Conservation (phyloP, 2,113 vertebrate species). For the Thermophis baileyi region DNA sequence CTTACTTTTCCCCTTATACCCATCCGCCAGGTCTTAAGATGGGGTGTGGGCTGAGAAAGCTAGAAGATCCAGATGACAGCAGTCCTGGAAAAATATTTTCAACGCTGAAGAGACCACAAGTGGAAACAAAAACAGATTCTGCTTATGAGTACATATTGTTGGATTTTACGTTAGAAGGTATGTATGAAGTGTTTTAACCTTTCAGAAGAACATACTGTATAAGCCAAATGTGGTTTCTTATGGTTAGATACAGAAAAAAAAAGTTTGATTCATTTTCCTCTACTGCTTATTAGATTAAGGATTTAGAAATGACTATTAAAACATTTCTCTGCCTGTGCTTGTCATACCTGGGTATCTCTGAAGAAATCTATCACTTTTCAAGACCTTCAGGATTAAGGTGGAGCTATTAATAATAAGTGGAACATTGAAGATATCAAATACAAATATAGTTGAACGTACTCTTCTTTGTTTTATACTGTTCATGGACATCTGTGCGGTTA, state of each 20-base stretch:
- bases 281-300: constrained; percentile 4
- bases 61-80: constrained; percentile 94
- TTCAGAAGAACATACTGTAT: constrained; percentile 18
- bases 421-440: neutral
- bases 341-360: constrained; percentile 45
- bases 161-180: constrained; percentile 96
- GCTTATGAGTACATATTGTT: constrained; percentile 92
- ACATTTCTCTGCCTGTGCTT: constrained; percentile 19
- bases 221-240: neutral
- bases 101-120: constrained; percentile 92
- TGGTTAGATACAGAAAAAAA: constrained; percentile 20
- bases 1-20: constrained; percentile 47
- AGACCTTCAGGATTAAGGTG: constrained; percentile 31
- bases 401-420: constrained; percentile 23
- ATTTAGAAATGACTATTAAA: constrained; percentile 47
- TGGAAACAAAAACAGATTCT: constrained; percentile 88
- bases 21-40: constrained; percentile 72
- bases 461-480: constrained; percentile 37
- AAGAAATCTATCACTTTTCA: constrained; percentile 5
- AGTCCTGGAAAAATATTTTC: constrained; percentile 98
- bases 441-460: neutral
- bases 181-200: constrained; percentile 32
- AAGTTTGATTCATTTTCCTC: neutral
- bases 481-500: constrained; percentile 43
- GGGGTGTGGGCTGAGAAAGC: constrained; percentile 96